phyloP scores from a whole-genome alignment of 2,888 invertebrate genomes.

The Glaucopsyche alexis region DNA sequence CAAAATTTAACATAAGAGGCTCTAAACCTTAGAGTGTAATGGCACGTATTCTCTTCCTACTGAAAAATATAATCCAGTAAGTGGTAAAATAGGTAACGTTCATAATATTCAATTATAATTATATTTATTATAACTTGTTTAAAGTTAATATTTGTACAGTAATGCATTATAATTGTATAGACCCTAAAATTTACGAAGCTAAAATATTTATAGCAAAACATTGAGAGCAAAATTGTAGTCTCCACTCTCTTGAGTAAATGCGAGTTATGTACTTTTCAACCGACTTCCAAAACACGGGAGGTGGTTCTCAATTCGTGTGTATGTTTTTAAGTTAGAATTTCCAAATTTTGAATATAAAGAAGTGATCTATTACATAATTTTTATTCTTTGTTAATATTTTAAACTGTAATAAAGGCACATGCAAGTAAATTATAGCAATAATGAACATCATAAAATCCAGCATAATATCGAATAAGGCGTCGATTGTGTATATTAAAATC shows the following conservation, averaged over 20 bases:
- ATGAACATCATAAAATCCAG: neutral
- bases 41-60: no score
- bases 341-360: no score
- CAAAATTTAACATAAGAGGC: no score
- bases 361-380: no score
- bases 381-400: no score
- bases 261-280: no score
- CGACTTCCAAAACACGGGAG: no score
- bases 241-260: neutral
- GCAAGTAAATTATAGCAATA: neutral
- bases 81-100: neutral
- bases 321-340: no score
- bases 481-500: constrained; percentile 19
- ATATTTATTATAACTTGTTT: no score
- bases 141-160: no score
- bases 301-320: no score
- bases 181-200: neutral
- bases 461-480: neutral
- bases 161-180: neutral
- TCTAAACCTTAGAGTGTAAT: no score
- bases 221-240: neutral
- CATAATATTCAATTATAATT: neutral
- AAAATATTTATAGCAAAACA: neutral
- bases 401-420: neutral
- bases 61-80: neutral